phyloP scores from a whole-genome alignment of 2,888 invertebrate species.

The Agrochola macilenta region DNA sequence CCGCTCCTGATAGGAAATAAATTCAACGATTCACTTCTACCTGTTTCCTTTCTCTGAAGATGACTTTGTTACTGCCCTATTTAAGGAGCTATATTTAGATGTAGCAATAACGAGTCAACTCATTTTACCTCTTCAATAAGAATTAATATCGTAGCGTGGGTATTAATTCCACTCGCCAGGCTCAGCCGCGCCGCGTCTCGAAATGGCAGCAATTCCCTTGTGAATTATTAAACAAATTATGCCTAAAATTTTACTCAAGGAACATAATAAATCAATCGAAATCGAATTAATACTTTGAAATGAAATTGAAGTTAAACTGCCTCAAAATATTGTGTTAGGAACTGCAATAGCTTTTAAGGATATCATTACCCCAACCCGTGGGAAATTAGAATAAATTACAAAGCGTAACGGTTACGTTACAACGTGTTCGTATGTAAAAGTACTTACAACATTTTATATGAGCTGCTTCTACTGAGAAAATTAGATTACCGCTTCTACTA shows the following conservation, averaged over 20 bases:
- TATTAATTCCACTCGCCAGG: slow-evolving; percentile 58
- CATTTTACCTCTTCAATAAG: slow-evolving; percentile 53
- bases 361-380: slow-evolving; percentile 82
- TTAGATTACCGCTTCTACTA: slow-evolving; percentile 50
- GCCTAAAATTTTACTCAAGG: slow-evolving; percentile 46
- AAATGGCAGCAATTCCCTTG: slow-evolving; percentile 49
- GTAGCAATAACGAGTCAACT: slow-evolving; percentile 51
- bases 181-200: slow-evolving; percentile 39
- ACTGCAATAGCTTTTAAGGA: slow-evolving; percentile 82
- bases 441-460: slow-evolving; percentile 54
- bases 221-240: slow-evolving; percentile 59
- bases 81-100: slow-evolving; percentile 48
- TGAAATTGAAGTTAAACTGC: slow-evolving; percentile 67
- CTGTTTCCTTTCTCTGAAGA: slow-evolving; percentile 54
- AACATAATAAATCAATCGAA: slow-evolving; percentile 62
- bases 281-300: slow-evolving; percentile 67
- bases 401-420: slow-evolving; percentile 70
- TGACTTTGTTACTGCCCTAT: slow-evolving; percentile 37
- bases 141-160: slow-evolving; percentile 53
- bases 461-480: slow-evolving; percentile 51
- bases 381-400: slow-evolving; percentile 87
- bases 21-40: slow-evolving; percentile 53
- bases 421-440: slow-evolving; percentile 61
- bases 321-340: slow-evolving; percentile 72
- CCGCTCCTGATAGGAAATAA: slow-evolving; percentile 57